Evolutionary conservation across 2,797 vertebrate species (phyloP).

Genomic region (Acanthurus tractus): DNA sequence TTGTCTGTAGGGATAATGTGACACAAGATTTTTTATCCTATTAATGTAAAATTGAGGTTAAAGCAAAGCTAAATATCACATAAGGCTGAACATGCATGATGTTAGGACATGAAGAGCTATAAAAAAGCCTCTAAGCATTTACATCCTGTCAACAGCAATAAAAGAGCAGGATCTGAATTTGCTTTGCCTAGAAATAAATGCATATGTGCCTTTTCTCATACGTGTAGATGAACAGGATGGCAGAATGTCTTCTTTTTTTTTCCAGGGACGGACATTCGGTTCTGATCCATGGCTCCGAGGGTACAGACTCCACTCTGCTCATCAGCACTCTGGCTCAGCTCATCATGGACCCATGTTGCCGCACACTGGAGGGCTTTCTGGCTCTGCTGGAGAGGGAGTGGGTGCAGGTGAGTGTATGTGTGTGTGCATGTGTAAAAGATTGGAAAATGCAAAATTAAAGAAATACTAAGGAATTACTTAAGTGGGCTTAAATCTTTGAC

Average conservation of each 20-base stretch:
- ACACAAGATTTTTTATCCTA: not conserved
- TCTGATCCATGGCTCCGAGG: constrained; percentile 90
- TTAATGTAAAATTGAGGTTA: not conserved
- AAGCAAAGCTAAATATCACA: not conserved
- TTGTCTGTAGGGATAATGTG: no score
- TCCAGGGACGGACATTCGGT: constrained; percentile 88
- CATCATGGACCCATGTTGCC: constrained; percentile 89
- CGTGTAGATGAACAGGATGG: not conserved
- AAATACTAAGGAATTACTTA: no score
- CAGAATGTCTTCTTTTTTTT: constrained; percentile 19
- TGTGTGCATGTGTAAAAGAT: not conserved
- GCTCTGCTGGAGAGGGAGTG: constrained; percentile 90
- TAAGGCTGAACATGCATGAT: not conserved
- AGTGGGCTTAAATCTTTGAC: no score
- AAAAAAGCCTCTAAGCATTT: no score
- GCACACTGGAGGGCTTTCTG: constrained; percentile 89
- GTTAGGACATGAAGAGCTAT: no score
- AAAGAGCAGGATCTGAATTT: not conserved
- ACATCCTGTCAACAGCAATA: not conserved
- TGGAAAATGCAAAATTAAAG: not conserved
- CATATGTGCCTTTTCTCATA: not conserved
- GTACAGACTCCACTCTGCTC: constrained; percentile 88
- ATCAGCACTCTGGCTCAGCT: constrained; percentile 91
- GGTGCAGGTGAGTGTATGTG: constrained; percentile 84
- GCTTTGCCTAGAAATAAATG: not conserved